Evolutionary conservation across 2,888 invertebrate species (phyloP), one percentile per base, ranked within the genome.

Genomic region (Myathropa florea): DNA sequence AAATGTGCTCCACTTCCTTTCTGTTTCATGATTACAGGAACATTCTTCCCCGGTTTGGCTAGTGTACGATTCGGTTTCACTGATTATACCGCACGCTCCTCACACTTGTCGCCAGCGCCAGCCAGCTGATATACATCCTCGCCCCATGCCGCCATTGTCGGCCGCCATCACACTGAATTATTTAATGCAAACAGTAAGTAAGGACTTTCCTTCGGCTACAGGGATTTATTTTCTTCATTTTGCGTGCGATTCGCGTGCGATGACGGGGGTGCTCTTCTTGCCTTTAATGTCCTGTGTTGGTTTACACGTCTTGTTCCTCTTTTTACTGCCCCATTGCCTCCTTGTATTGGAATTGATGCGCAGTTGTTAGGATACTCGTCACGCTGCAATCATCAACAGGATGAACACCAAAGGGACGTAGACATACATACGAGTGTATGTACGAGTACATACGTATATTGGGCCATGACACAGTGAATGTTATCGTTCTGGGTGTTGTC

Each of bases 301-400:
- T 81, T 71, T 65, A 28, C 60, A 59, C 63, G 18, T 57, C 57
- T 57, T 57, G 24, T 59, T 64, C 30, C 21, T 67, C 1, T 60
- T 73, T 24, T 71, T 53, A 36, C 23, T 72, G 46, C 39, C 57
- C 18, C 63, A 33, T 71, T 64, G 76, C 33, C 39, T 67, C 30
- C 46, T 3, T 28, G 67, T 70, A 73, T 70, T 73, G 26, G 61
- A 64, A 85, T 82, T 79, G 83, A 82, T 82, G 86, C 82, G 82
- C 82, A 86, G 86, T 82, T 86, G 73, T 85, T 81, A 21, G 82
- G 68, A 77, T 70, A 82, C 82, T 73, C 72, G 55, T 70, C 73
- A 68, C 53, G 77, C 64, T 85, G 81, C 82, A 73, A 73, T 78
- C 77, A 77, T 82, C 73, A 59, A 21, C 33, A 21, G 30, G 30